A percentile compares a stretch with the other conserved stretches of the same genome.
These are phyloP conservation scores for Callyntrura sp. DNA, from an alignment of 2,888 invertebrate genomes.

Conservation along the genomic window DNA sequence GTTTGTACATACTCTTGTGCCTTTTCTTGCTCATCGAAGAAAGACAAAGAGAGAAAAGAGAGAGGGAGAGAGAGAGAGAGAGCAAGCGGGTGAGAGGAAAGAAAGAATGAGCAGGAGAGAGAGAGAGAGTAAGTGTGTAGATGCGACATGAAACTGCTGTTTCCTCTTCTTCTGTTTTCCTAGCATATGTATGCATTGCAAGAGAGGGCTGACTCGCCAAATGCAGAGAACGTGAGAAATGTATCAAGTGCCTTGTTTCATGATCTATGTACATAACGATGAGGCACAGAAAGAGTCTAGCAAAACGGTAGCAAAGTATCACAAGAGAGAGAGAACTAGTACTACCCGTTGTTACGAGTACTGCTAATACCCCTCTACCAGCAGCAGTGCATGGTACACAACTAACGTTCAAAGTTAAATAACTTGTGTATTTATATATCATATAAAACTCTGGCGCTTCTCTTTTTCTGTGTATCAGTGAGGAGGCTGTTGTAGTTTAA, in stretches of 20 bases:
- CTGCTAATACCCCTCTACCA: not conserved
- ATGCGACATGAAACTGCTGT: constrained; percentile 74
- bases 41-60: constrained; percentile 35
- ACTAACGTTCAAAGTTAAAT: constrained; percentile 46
- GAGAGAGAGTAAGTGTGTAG: constrained; percentile 41
- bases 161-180: constrained; percentile 66
- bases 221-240: constrained; percentile 80
- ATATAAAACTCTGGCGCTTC: constrained; percentile 20
- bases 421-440: constrained; percentile 54
- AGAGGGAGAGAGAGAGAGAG: constrained; percentile 7
- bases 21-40: constrained; percentile 62
- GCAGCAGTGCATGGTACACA: constrained; percentile 56
- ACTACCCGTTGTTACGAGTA: not conserved
- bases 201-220: constrained; percentile 74
- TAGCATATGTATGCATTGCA: constrained; percentile 71
- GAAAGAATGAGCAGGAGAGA: constrained; percentile 29
- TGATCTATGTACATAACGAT: constrained; percentile 76
- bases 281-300: constrained; percentile 43
- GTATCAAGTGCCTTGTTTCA: constrained; percentile 80
- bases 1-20: constrained; percentile 56
- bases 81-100: constrained; percentile 1
- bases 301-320: constrained; percentile 40
- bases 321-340: not conserved
- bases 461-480: constrained; percentile 18
- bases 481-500: constrained; percentile 53